phyloP scores from a whole-genome alignment of 1,140 invertebrate genomes.

The Araneus ventricosus region DNA sequence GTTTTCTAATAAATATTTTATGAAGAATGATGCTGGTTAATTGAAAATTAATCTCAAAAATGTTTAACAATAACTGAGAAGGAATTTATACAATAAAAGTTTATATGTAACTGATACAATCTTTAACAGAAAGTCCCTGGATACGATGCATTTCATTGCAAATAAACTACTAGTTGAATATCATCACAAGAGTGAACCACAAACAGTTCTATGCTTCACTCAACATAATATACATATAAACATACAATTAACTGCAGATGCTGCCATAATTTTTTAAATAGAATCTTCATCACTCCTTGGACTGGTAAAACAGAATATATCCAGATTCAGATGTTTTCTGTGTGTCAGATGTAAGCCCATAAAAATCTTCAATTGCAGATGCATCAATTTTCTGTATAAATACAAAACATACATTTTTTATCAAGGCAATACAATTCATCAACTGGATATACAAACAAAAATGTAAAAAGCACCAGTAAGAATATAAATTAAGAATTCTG shows the following conservation, averaged over 20 bases:
- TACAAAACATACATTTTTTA: too few relatives aligned
- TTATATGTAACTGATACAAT: not conserved
- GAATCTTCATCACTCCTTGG: slow-evolving; percentile 85
- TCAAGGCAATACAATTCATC: too few relatives aligned
- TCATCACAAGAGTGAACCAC: slow-evolving; percentile 34
- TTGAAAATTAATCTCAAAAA: not conserved
- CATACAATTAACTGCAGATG: slow-evolving; percentile 6
- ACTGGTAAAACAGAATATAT: slow-evolving; percentile 99
- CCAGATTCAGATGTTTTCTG: slow-evolving; percentile 99
- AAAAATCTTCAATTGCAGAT: slow-evolving; percentile 99
- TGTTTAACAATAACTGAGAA: not conserved
- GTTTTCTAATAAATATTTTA: not conserved
- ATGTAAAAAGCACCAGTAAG: too few relatives aligned
- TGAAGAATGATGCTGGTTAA: not conserved
- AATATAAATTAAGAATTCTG: too few relatives aligned
- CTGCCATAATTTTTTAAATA: not conserved
- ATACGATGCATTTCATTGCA: not conserved
- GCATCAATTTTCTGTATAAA: slow-evolving; percentile 96
- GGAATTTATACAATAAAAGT: not conserved
- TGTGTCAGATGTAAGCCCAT: slow-evolving; percentile 97
- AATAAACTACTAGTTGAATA: slow-evolving; percentile 15
- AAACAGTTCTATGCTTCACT: slow-evolving; percentile 10
- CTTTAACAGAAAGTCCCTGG: not conserved
- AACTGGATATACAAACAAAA: too few relatives aligned
- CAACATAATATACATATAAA: slow-evolving; percentile 41